Base-by-base conservation (phyloP, 2,113 vertebrate species). In the Heloderma charlesbogerti region DNA sequence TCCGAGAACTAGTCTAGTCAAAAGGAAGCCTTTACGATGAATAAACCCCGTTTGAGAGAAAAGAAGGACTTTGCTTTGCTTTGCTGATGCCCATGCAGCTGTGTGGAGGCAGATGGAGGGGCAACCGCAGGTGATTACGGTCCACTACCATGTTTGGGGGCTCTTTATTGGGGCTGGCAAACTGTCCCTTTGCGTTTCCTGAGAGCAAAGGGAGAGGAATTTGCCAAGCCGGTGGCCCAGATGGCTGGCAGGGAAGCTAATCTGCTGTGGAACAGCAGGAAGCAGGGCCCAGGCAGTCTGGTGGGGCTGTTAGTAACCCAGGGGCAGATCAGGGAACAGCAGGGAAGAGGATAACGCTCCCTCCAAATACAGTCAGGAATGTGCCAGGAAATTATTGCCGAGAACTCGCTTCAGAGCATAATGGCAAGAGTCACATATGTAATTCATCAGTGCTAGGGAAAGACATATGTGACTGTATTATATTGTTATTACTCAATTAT, bases 361-460 rank as follows among this genome's bases (percentile, higher is more conserved):
- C 96, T 96, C 96, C 97, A 97, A 98, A 98, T 98, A 96, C 97
- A 97, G 97, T 94, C 94, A 97, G 97, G 98, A 98, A 98, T 98
- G 97, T 94, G 95, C 95, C 97, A 98, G 97, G 97, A 97, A 98
- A 98, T 98, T 97, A 98, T 98, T 97, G 97, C 83, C 95, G 95
- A 96, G 97, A 97, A 96, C 95, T 95, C 95, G 94, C 90, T 97
- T 95, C 92, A 94, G 94, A 96, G 96, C 97, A 96, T 96, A 98
- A 97, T 93, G 94, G 92, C 95, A 89, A 94, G 93, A 54, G 43
- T 0, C 0, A 89, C 91, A 84, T 89, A 92, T 79, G 94, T 94
- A 94, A 95, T 4, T 90, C 94, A 93, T 94, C 91, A 84, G 89
- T 71, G 83, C 88, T 54, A 37, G 0, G 94, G 88, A 82, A 60